Base-by-base conservation (phyloP, 2,113 vertebrate species). In the Actenoides hombroni region DNA sequence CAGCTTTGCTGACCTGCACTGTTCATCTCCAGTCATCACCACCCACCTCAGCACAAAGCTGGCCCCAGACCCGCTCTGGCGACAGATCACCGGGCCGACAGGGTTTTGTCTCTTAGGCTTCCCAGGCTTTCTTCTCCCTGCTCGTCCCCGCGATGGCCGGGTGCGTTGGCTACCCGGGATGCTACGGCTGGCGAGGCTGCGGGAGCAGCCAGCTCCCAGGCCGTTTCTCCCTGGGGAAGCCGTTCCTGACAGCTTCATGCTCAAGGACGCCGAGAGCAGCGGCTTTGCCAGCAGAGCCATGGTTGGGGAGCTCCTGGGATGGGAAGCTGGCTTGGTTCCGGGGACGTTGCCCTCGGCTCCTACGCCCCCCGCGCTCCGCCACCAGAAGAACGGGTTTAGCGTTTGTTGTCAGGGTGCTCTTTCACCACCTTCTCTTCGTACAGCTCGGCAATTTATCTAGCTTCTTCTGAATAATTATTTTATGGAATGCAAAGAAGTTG, bases 321-420 rank as follows among this genome's bases (percentile, higher is more conserved):
- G 16, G 49, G 84, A 77, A 80, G 25, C 31, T 0, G 0, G 21
- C 39, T 91, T 4, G 1, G 46, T 60, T 33, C 39, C 0, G 0
- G 20, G 35, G 37, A 59, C 0, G 2, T 40, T 4, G 7, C 69
- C 17, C 57, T 54, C 2, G 2, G 42, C 28, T 81, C 12, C 37
- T 48, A 29, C 0, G 0, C 18, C 29, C 59, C 1, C 0, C 35
- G 67, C 1, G 0, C 42, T 17, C 16, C 3, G 19, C 17, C 4
- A 1, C n/a, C 51, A 53, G 46, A n/a, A 77, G 44, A 20, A 49
- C 2, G 15, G 29, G 11, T n/a, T 83, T 42, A 20, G 31, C 33
- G 29, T 33, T 31, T 57, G 33, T 57, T 57, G 10, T 57, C 8
- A 20, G 25, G 46, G 42, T 25, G 70, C 82, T 83, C 79, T 19